Base-by-base conservation (phyloP, 2,888 invertebrate genomes). In the Brenthis ino region DNA sequence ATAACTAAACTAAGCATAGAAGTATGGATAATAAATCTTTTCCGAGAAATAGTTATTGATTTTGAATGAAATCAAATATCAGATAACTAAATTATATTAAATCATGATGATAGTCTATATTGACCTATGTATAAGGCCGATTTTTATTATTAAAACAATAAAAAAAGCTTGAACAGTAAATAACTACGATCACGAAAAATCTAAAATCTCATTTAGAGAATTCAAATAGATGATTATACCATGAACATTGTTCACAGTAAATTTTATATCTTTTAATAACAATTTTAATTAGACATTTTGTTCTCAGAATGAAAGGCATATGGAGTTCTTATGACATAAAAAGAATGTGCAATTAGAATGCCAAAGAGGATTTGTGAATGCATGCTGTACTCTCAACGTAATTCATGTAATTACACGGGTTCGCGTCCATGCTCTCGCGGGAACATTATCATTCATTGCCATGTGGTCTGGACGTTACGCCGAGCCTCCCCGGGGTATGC, bases 371-470 rank as follows among this genome's bases (percentile, higher is more conserved):
- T 60, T 50, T 50, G 50, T 33, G 50, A 60, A 50, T 50, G 60
- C 60, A 60, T 43, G 63, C 43, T 11, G 53, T 63, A 16, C 3
- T 37, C 43, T 43, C 14, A 54, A 16, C 43, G 51, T 37, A 43
- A 20, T 37, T 43, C 51, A 63, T 53, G 53, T 54, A 54, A 63
- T 63, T 54, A 63, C 63, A 8, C 43, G 63, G 53, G 63, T 43
- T 53, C 54, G 63, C 43, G 43, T 63, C 50, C 60, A 60, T 50
- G 48, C 14, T 2, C 63, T 54, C 53, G 43, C 16, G 63, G 53
- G 63, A 54, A 54, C 54, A 53, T 63, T 63, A 54, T 54, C 54
- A 63, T 63, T 63, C 63, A 63, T 63, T 33, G 20, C 63, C 24
- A 63, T 54, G 60, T 33, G 63, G 54, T 13, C 54, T 54, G 24